Base-by-base conservation (phyloP, 2,113 vertebrate species). In the Anser cygnoides region DNA sequence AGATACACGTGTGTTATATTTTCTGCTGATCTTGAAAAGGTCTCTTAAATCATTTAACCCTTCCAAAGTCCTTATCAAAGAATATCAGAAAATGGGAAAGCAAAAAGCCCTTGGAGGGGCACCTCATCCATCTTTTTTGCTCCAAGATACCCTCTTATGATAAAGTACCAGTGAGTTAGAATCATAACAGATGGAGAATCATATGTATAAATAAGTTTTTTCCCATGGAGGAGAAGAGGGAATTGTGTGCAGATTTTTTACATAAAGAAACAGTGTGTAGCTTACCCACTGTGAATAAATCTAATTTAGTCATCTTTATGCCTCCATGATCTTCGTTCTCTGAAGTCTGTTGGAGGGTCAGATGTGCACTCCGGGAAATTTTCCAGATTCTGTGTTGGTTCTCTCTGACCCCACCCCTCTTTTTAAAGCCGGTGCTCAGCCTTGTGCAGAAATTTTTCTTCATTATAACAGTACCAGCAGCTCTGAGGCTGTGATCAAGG, bases 261-360 rank as follows among this genome's bases (percentile, higher is more conserved):
- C 96, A 98, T 97, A 97, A 97, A 97, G 95, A 96, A 97, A 90
- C 95, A 96, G 88, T 92, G 59, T 95, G 72, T 85, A 93, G 94
- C 96, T 94, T 94, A 96, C 95, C 93, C 97, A 95, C 94, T 97
- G 97, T 96, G 97, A 97, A 97, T 97, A 97, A 97, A 97, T 97
- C 97, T 95, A 97, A 98, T 97, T 98, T 97, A 97, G 89, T 83
- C 39, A 58, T 97, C 97, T 98, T 96, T 97, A 94, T 96, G 95
- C 96, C 92, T 97, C 92, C 90, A 82, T 91, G 95, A 93, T 97
- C 96, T 96, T 84, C 96, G 74, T 84, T 88, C 41, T 93, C 95
- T 93, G 65, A 94, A 92, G 88, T 98, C 90, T 96, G 95, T 95
- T 95, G 76, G 75, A 96, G 95, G 93, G 96, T 95, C 96, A 97